Evolutionary conservation across 2,888 invertebrate genomes (phyloP).

Genomic region (Drepanosiphum platanoidis): DNA sequence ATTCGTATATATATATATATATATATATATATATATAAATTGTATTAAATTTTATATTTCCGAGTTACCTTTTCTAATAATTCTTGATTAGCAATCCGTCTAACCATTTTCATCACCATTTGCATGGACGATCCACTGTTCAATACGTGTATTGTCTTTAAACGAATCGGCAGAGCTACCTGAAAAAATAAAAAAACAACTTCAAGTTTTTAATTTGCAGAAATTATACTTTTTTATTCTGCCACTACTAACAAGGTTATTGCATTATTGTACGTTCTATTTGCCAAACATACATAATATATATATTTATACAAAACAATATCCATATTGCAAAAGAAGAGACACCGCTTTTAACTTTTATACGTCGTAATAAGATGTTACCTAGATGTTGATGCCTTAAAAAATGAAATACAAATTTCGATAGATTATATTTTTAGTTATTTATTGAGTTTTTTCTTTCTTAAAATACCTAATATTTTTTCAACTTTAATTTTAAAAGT

Average conservation of each 20-base stretch:
- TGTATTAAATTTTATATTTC: not conserved
- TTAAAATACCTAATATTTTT: too few relatives aligned
- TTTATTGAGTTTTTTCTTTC: too few relatives aligned
- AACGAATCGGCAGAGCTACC: conserved; percentile 76
- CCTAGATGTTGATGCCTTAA: not conserved
- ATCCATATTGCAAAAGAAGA: not conserved
- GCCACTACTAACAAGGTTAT: not conserved
- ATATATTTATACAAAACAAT: not conserved
- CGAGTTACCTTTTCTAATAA: conserved; percentile 68
- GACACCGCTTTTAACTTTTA: not conserved
- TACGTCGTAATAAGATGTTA: not conserved
- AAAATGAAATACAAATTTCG: too few relatives aligned
- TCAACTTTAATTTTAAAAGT: too few relatives aligned
- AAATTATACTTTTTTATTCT: too few relatives aligned
- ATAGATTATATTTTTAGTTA: too few relatives aligned
- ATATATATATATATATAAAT: too few relatives aligned
- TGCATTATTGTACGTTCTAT: not conserved
- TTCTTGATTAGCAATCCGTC: conserved; percentile 79
- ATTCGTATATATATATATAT: too few relatives aligned
- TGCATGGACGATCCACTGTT: conserved; percentile 79
- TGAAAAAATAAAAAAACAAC: conserved; percentile 67
- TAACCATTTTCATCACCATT: conserved; percentile 75
- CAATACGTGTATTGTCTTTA: conserved; percentile 75
- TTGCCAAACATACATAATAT: too few relatives aligned
- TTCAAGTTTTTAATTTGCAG: too few relatives aligned